Conservation (phyloP, 2,797 vertebrate species). For the Paguma larvata region DNA sequence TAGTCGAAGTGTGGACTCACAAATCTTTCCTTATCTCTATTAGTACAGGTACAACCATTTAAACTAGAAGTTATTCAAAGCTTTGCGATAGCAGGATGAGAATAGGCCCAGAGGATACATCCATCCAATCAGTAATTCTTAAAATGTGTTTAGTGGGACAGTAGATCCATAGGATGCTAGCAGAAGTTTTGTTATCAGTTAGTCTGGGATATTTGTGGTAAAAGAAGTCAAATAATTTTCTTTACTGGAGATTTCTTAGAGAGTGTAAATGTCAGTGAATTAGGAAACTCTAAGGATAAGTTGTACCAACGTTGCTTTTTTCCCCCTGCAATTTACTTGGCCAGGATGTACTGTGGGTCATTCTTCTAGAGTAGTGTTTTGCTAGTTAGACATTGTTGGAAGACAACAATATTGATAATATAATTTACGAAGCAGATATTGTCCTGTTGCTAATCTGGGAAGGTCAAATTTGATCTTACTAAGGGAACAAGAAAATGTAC, state of each 20-base stretch:
- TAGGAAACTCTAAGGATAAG: constrained; percentile 7
- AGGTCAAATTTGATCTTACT: neutral
- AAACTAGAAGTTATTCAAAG: constrained; percentile 46
- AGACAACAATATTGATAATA: neutral
- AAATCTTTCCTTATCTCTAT: constrained; percentile 10
- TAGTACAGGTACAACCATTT: neutral
- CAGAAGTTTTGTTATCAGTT: constrained; percentile 18
- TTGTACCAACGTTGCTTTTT: neutral
- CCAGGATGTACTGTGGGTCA: neutral
- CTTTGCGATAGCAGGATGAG: neutral
- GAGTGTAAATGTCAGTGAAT: neutral
- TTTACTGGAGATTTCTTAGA: neutral
- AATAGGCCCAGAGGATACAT: neutral
- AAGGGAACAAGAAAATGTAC: neutral
- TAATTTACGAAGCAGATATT: neutral
- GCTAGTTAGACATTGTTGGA: neutral
- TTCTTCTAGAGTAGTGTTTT: neutral
- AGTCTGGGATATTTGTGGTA: neutral
- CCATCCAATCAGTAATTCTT: neutral
- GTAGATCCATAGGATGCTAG: neutral
- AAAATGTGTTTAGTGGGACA: neutral
- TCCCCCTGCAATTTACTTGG: neutral
- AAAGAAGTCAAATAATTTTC: neutral
- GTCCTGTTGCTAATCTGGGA: neutral
- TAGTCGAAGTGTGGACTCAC: neutral